phyloP scores from a whole-genome alignment of 2,113 vertebrate genomes.

The Crotophaga sulcirostris region DNA sequence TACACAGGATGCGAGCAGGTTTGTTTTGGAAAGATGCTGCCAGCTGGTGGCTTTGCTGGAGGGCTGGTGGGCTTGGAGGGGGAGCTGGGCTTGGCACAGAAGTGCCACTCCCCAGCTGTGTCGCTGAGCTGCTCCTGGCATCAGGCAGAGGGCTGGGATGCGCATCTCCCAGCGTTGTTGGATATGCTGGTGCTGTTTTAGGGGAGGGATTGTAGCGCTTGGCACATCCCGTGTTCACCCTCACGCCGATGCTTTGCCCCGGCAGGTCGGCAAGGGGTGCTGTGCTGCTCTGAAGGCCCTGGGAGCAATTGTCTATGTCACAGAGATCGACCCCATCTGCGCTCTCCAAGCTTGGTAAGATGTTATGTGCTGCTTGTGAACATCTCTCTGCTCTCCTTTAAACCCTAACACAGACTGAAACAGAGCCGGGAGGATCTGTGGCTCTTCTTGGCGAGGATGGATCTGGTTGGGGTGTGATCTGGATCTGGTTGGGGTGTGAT shows the following conservation, averaged over 20 bases:
- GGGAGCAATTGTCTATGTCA: slow-evolving; percentile 94
- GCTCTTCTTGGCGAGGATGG: rapidly evolving
- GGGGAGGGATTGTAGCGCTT: not conserved
- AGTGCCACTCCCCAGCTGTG: not conserved
- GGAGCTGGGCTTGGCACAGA: not conserved
- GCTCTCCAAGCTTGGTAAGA: slow-evolving; percentile 95
- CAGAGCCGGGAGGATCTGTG: not conserved
- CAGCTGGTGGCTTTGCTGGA: not conserved
- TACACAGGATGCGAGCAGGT: rapidly evolving
- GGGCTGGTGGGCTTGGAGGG: not conserved
- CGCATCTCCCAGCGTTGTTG: not conserved
- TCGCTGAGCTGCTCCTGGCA: not conserved
- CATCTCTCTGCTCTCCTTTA: not conserved
- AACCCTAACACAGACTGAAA: not conserved
- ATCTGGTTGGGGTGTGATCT: not conserved
- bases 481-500: no score
- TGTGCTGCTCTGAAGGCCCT: slow-evolving; percentile 96
- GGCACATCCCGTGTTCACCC: rapidly evolving
- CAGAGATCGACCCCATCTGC: slow-evolving; percentile 98
- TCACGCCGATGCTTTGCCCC: not conserved
- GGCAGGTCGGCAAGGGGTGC: slow-evolving; percentile 96
- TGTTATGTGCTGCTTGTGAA: not conserved
- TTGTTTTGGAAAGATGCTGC: not conserved
- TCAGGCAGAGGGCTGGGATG: rapidly evolving
- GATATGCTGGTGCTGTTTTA: rapidly evolving